Evolutionary conservation across 2,888 invertebrate genomes (phyloP), one percentile per base, ranked within the genome.

Genomic region (Quadroppia sp.): DNA sequence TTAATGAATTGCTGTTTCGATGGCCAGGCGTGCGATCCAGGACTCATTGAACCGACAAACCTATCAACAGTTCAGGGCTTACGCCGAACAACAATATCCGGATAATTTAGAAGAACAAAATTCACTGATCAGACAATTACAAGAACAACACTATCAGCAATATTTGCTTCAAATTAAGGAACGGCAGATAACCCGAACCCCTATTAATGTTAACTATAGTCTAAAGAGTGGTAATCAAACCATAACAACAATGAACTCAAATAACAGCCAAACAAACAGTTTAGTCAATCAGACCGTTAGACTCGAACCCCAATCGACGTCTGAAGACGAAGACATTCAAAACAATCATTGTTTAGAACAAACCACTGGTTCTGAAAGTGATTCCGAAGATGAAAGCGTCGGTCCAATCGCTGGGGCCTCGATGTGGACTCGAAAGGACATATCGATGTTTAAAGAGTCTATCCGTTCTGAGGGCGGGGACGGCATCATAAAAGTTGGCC

Each of bases 141-240:
- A 99, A 84, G 97, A 97, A 79, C 96, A 99, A 81, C 99, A 99
- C 83, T 99, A 96, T 82, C 94, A 96, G 81, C 97, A 98, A 81
- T 99, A 99, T 82, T 95, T 99, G 88, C 93, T 96, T 80, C 98
- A 98, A 82, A 85, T 73, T 20, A n/a, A 36, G 17, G 72, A 73
- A 48, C 75, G 86, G 82, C 87, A 85, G 80, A 87, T 83, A 81
- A 86, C 11, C 3, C 30, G 40, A 42, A 20, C 1, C 1, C 67
- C 40, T 9, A 40, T 32, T 11, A 67, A 42, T 15, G 1, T 42
- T 4, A 67, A 64, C 36, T 36, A 20, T 11, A 64, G 17, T 30
- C 6, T 2, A n/a, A 64, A n/a, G 17, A 64, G 25, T 64, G 25
- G 36, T 64, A 67, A 17, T 77, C 50, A 50, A 50, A 80, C 78